Evolutionary conservation across 1,140 invertebrate species (phyloP).

Genomic region (Drosophila insularis): DNA sequence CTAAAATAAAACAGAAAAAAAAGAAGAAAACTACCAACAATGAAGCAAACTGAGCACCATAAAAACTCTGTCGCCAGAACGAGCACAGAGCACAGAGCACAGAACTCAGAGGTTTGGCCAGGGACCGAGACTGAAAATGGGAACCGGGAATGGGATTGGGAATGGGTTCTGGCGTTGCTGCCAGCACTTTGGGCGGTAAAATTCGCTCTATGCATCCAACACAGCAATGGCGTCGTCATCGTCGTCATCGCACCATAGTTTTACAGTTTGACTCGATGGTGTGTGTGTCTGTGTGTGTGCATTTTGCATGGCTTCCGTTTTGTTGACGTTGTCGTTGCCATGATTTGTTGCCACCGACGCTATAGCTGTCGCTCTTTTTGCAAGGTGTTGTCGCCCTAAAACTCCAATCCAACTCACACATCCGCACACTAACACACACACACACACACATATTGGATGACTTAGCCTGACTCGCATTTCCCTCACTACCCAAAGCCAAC

Average conservation of each 20-base stretch:
- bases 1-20: conserved; percentile 23
- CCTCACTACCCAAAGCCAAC: not conserved
- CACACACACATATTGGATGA: not conserved
- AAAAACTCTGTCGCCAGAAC: conserved; percentile 53
- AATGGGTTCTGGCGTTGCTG: conserved; percentile 38
- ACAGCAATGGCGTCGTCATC: conserved; percentile 33
- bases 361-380: not conserved
- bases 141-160: not conserved
- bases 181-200: conserved; percentile 62
- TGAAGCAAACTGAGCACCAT: conserved; percentile 53
- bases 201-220: conserved; percentile 44
- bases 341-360: conserved; percentile 14
- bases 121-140: not conserved
- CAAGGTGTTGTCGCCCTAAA: conserved; percentile 15
- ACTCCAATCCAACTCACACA: not conserved
- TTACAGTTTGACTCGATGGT: conserved; percentile 35
- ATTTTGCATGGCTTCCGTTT: conserved; percentile 18
- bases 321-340: conserved; percentile 19
- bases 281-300: conserved; percentile 14
- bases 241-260: conserved; percentile 35
- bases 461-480: not conserved
- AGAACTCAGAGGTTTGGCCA: not conserved
- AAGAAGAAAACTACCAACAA: conserved; percentile 49
- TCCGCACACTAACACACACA: not conserved
- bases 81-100: not conserved